A percentile compares a stretch with the other conserved stretches of the same genome.
Evolutionary conservation across 2,797 vertebrate genomes (phyloP).

Genomic region (Eurystomus glaucurus): DNA sequence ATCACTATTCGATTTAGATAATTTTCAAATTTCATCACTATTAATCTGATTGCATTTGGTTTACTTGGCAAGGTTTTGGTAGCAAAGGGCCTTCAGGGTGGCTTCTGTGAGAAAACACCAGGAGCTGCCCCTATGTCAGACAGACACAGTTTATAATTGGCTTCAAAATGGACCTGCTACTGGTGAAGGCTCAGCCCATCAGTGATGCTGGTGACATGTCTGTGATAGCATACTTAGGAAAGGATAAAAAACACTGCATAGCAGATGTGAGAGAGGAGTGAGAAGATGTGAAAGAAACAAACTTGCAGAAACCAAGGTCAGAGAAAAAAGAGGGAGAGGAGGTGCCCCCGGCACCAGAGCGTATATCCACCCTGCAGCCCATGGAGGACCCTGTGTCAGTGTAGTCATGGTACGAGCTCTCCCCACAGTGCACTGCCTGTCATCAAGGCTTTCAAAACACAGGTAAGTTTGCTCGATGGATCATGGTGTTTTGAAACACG

Average conservation of each 20-base stretch:
- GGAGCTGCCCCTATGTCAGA: neutral
- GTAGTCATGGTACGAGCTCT: neutral
- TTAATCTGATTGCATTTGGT: neutral
- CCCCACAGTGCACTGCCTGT: neutral
- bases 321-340: neutral
- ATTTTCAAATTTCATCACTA: neutral
- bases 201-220: neutral
- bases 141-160: neutral
- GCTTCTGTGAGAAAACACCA: neutral
- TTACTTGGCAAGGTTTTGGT: neutral
- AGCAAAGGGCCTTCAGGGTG: neutral
- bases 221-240: neutral
- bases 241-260: accelerated
- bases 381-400: neutral
- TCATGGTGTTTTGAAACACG: neutral
- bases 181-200: neutral
- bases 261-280: neutral
- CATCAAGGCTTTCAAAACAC: neutral
- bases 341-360: neutral
- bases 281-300: neutral
- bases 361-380: neutral
- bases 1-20: neutral
- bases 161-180: neutral
- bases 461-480: neutral
- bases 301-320: neutral